Base-by-base conservation (phyloP, 2,888 invertebrate genomes). In the Leptinotarsa juncta region DNA sequence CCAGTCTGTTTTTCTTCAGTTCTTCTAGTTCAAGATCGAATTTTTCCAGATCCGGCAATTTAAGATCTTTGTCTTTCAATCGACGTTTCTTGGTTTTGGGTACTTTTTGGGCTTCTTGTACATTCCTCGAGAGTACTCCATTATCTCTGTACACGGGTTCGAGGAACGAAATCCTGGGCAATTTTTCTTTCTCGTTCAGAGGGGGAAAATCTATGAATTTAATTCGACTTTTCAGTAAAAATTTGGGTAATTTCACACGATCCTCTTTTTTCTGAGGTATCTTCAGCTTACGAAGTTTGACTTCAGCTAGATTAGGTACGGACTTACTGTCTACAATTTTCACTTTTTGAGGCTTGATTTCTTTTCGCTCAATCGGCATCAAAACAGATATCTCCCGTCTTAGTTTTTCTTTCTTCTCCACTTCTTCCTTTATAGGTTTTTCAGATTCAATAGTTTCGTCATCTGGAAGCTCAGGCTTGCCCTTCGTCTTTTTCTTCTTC, bases 161-260 rank as follows among this genome's bases (percentile, higher is more conserved):
- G 78, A 88, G 81, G 76, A 88, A 78, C 49, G 87, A 86, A 53
- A 88, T 84, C 42, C 83, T 77, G 4, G 88, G 85, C 68, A 82
- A 78, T 69, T 85, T 82, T 79, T 87, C 86, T 60, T 80, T 57
- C 83, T 87, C 87, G 32, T 77, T 78, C 66, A 77, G 26, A 23
- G 88, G 87, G 53, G 89, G 88, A 78, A 89, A 89, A 69, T 89
- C 88, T 2, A 89, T 86, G 80, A 90, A 90, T 60, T 88, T 90
- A n/a, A 95, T 93, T 79, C 93, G 90, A 85, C 94, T 94, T 83
- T 93, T 94, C 0, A 95, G 87, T 83, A 93, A 90, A 70, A 93
- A 89, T 85, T 93, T 93, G 0, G 93, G 94, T 72, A 94, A 86
- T 78, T 82, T 84, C 0, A 78, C 83, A 90, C 75, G 75, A 71